These are phyloP conservation scores for Tetranychus piercei DNA, from an alignment of 2,888 invertebrate genomes.

Conservation along the genomic window DNA sequence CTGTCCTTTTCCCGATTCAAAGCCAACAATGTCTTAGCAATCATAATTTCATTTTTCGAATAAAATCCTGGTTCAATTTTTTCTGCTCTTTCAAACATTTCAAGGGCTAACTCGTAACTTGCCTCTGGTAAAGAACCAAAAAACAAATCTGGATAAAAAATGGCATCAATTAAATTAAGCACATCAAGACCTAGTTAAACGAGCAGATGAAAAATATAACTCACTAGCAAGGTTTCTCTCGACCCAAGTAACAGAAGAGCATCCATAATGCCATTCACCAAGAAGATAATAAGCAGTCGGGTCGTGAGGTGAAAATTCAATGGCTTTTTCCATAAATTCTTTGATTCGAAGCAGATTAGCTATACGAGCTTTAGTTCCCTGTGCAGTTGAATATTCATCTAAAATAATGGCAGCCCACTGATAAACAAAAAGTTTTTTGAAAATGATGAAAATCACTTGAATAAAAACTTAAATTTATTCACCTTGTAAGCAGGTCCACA, in stretches of 20 bases:
- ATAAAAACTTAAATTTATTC: neutral
- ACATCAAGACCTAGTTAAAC: neutral
- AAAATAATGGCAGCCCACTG: conserved; percentile 20
- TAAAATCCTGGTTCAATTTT: conserved; percentile 17
- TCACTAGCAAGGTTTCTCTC: conserved; percentile 20
- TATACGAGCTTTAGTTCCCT: conserved; percentile 17
- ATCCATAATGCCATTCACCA: conserved; percentile 21
- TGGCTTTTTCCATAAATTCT: conserved; percentile 20
- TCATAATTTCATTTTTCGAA: conserved; percentile 18
- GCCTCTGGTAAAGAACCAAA: conserved; percentile 19
- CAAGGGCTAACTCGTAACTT: conserved; percentile 13
- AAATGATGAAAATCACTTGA: neutral
- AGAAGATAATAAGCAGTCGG: conserved; percentile 19
- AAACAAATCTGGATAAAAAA: conserved; percentile 3
- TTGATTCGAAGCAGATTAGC: conserved; percentile 16
- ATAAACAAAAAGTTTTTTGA: too few relatives aligned
- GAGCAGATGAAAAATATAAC: neutral
- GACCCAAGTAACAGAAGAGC: conserved; percentile 19
- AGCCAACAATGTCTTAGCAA: conserved; percentile 19
- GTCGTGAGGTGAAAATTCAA: conserved; percentile 17
- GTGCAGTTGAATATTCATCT: conserved; percentile 14
- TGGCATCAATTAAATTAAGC: neutral
- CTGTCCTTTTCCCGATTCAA: conserved; percentile 12
- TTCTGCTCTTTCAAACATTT: conserved; percentile 19
- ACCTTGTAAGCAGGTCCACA: conserved; percentile 21